Evolutionary conservation across 2,888 invertebrate genomes (phyloP).

Genomic region (Thereva unica): DNA sequence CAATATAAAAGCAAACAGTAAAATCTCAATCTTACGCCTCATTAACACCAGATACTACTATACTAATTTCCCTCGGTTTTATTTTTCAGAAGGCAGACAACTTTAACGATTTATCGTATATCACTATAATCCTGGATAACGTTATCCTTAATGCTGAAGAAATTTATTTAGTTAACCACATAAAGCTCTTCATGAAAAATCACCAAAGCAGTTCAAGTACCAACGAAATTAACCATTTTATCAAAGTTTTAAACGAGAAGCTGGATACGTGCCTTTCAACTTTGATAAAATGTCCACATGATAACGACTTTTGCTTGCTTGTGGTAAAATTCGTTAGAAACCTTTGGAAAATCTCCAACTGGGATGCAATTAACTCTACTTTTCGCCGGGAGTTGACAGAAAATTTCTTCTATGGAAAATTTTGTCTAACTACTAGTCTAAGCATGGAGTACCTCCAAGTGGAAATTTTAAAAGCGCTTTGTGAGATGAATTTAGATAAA

Average conservation of each 20-base stretch:
- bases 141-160: slow-evolving; percentile 58
- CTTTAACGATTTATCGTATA: slow-evolving; percentile 57
- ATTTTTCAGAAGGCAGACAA: slow-evolving; percentile 51
- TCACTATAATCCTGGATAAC: slow-evolving; percentile 57
- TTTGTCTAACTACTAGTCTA: slow-evolving; percentile 46
- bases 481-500: slow-evolving; percentile 52
- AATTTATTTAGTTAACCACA: slow-evolving; percentile 59
- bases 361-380: slow-evolving; percentile 52
- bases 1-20: neutral
- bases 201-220: slow-evolving; percentile 1
- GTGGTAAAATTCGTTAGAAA: slow-evolving; percentile 53
- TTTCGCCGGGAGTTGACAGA: slow-evolving; percentile 52
- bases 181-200: slow-evolving; percentile 59
- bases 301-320: slow-evolving; percentile 41
- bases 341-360: slow-evolving; percentile 51
- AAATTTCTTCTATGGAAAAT: slow-evolving; percentile 54
- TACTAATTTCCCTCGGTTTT: slow-evolving; percentile 10
- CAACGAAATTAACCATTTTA: slow-evolving; percentile 56
- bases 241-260: slow-evolving; percentile 55
- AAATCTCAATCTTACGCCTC: slow-evolving; percentile 9
- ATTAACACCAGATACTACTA: neutral
- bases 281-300: slow-evolving; percentile 42
- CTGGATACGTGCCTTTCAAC: slow-evolving; percentile 52
- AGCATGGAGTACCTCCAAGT: slow-evolving; percentile 47
- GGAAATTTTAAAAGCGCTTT: slow-evolving; percentile 51